These are phyloP conservation scores for Temnothorax unifasciatus DNA, from an alignment of 2,888 invertebrate genomes.

Conservation along the genomic window DNA sequence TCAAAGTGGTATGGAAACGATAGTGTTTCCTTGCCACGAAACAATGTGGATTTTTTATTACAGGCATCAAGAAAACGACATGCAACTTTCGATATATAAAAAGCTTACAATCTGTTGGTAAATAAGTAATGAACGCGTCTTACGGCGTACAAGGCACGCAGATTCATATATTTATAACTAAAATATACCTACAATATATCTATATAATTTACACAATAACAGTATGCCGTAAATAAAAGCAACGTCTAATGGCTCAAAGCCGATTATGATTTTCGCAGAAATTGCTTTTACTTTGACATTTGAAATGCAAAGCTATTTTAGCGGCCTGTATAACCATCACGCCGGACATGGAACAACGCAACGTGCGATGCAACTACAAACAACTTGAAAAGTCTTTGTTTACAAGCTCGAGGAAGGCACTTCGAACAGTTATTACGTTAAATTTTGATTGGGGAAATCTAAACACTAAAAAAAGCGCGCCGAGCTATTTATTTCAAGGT, in stretches of 20 bases:
- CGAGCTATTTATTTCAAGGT: no score
- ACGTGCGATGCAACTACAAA: no score
- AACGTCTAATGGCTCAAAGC: neutral
- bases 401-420: no score
- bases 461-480: no score
- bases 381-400: no score
- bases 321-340: no score
- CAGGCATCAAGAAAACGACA: slow-evolving; percentile 67
- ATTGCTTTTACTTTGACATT: slow-evolving; percentile 43
- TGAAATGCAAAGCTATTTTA: no score
- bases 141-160: slow-evolving; percentile 80
- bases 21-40: no score
- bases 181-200: slow-evolving; percentile 21
- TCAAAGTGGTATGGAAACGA: no score
- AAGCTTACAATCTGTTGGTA: slow-evolving; percentile 72
- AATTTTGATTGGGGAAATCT: no score
- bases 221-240: slow-evolving; percentile 37
- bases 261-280: slow-evolving; percentile 16
- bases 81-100: slow-evolving; percentile 78
- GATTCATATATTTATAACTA: slow-evolving; percentile 26
- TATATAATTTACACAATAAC: slow-evolving; percentile 25
- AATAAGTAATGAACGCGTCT: slow-evolving; percentile 79
- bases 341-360: no score
- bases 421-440: no score
- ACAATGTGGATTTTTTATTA: slow-evolving; percentile 59